Conservation (phyloP, 2,888 invertebrate genomes). For the Pantelozetes paolii region DNA sequence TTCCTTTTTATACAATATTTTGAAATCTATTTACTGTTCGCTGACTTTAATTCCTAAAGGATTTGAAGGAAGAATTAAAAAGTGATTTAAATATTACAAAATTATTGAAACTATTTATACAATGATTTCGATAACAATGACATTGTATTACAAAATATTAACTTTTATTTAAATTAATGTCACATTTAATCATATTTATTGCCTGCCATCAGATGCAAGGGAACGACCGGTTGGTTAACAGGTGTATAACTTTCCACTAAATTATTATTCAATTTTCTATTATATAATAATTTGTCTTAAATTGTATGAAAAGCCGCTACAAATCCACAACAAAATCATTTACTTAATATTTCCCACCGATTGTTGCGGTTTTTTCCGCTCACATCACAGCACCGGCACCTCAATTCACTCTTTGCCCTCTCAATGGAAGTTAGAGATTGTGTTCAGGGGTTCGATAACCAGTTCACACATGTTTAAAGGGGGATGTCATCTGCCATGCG, state of each 20-base stretch:
- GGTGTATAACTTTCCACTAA: background rate
- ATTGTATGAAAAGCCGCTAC: background rate
- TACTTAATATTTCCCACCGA: background rate
- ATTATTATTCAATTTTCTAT: background rate
- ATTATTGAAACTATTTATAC: too few relatives aligned
- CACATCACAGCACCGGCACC: background rate
- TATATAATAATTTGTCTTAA: background rate
- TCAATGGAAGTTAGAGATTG: background rate
- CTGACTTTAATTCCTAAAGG: too few relatives aligned
- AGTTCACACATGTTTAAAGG: background rate
- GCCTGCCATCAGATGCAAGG: background rate
- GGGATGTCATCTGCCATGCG: slow-evolving; percentile 14
- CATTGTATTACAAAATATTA: too few relatives aligned
- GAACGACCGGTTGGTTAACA: background rate
- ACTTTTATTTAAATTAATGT: too few relatives aligned
- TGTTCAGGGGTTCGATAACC: background rate
- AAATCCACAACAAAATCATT: background rate
- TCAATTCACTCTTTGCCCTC: too few relatives aligned
- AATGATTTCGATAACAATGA: too few relatives aligned
- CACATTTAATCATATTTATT: too few relatives aligned
- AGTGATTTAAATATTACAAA: too few relatives aligned
- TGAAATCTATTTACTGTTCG: too few relatives aligned
- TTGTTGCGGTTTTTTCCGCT: slow-evolving; percentile 4
- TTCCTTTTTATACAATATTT: too few relatives aligned
- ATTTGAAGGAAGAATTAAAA: too few relatives aligned